Evolutionary conservation across 30 jellyfish, hydroid and myxozoan genomes (phyloP).

Genomic region (Hydractinia echinata): DNA sequence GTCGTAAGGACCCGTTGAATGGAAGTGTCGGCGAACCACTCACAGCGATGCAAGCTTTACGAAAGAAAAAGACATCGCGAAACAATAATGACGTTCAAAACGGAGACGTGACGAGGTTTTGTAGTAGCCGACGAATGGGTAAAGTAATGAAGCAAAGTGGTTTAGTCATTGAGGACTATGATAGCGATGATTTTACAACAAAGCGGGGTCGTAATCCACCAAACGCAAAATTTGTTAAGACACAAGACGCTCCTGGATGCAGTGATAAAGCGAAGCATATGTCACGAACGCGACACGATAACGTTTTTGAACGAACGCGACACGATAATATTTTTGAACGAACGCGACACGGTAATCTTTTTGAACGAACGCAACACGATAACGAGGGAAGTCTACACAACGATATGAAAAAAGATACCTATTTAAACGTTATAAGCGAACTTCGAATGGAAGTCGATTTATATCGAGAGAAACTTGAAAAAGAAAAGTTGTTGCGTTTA

Average conservation of each 20-base stretch:
- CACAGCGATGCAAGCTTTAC: conserved; percentile 35
- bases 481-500: conserved; percentile 42
- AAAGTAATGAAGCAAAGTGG: no score
- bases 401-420: not conserved
- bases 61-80: not conserved
- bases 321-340: no score
- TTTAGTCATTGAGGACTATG: no score
- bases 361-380: not conserved
- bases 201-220: not conserved
- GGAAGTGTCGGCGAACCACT: not conserved
- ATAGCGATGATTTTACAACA: no score
- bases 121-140: no score
- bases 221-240: not conserved
- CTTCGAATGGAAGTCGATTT: conserved; percentile 20
- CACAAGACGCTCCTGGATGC: not conserved
- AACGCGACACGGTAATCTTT: not conserved
- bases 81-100: not conserved
- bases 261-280: not conserved
- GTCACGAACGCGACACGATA: not conserved
- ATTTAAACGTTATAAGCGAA: not conserved
- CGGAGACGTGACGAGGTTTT: not conserved
- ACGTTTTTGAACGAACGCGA: not conserved
- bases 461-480: conserved; percentile 41
- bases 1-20: conserved; percentile 30
- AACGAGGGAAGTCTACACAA: not conserved